Evolutionary conservation across 2,113 vertebrate species (phyloP), one percentile per base, ranked within the genome.

Genomic region (Phalacrocorax carbo): DNA sequence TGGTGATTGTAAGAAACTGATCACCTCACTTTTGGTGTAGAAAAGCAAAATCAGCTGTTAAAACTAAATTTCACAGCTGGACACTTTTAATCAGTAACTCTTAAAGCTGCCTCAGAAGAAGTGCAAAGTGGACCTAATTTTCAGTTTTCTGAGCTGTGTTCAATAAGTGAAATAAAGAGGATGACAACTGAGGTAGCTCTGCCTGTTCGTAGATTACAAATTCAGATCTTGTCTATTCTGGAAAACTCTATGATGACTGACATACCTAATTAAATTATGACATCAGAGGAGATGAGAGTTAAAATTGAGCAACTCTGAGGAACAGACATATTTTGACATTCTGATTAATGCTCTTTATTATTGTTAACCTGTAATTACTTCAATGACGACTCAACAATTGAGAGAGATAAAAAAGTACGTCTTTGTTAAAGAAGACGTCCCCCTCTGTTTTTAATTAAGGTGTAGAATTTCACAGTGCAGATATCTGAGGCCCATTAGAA

Each of bases 321-420:
- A 96, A 87, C 80, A 84, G 72, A 86, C 65, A 60, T 93, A 94
- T 96, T 96, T 88, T 96, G 93, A 94, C 91, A 93, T 79, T 92
- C 80, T 87, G 86, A 87, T 94, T 89, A 94, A 96, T 79, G 91
- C 44, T 89, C 65, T 92, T 94, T 82, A 82, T 95, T 96, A 93
- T 84, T 76, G 48, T 89, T 82, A 96, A 85, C 89, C 58, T 88
- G 73, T 82, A 89, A 94, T 87, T 93, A 93, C 52, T 88, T 86
- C 88, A 79, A 4, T 51, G 65, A 85, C 49, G 91, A 79, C 30
- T 88, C 78, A 96, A 90, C 69, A 81, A 82, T 20, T 79, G 57
- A 68, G 42, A 70, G 3, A 7, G 68, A 75, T 80, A 62, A 79
- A 94, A 93, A 88, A 25, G 40, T 40, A 66, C 32, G 71, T 90